Conservation (phyloP, 2,888 invertebrate species). For the Caenorhabditis becei region DNA sequence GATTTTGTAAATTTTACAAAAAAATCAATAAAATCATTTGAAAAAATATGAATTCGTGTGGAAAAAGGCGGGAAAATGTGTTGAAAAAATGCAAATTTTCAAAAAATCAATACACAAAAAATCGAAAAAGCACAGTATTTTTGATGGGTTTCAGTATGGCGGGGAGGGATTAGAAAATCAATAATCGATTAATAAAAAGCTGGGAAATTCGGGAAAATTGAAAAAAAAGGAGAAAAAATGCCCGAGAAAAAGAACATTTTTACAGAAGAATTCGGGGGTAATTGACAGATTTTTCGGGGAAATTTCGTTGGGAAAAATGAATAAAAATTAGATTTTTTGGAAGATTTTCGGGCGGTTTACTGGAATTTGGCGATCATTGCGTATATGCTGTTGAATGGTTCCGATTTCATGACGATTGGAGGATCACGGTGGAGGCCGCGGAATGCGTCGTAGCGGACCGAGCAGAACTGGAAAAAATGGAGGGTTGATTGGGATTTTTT, state of each 20-base stretch:
- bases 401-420: slow-evolving; percentile 61
- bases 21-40: not conserved
- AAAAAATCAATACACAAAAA: slow-evolving; percentile 4
- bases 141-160: not conserved
- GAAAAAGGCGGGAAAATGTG: not conserved
- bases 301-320: not conserved
- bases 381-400: slow-evolving; percentile 50
- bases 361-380: slow-evolving; percentile 54
- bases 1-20: not conserved
- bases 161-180: not conserved
- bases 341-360: not conserved
- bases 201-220: slow-evolving; percentile 1
- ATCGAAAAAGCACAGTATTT: slow-evolving; percentile 1
- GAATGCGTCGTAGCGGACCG: slow-evolving; percentile 64
- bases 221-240: not conserved
- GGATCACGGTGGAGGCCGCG: slow-evolving; percentile 64
- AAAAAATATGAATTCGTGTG: slow-evolving; percentile 3
- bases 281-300: not conserved
- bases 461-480: slow-evolving; percentile 52
- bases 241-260: not conserved
- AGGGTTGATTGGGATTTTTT: not conserved
- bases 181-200: not conserved
- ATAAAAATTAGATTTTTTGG: slow-evolving; percentile 13
- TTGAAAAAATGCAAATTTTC: not conserved
- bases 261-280: not conserved